Evolutionary conservation across 2,888 invertebrate species (phyloP).

Genomic region (Apamea anceps): DNA sequence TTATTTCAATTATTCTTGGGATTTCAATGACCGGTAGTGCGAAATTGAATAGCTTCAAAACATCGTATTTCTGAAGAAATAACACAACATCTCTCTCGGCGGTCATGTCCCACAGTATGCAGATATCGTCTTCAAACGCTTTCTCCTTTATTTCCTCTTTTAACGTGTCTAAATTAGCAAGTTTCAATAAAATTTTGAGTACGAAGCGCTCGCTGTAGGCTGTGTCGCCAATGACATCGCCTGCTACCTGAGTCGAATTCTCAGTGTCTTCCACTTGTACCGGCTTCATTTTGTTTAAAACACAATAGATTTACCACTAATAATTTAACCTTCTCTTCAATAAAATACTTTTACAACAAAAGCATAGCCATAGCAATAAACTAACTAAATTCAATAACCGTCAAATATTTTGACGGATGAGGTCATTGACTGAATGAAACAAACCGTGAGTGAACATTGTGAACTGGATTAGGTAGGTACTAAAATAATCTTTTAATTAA

Average conservation of each 20-base stretch:
- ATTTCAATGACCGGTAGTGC: constrained; percentile 90
- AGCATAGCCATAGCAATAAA: neutral
- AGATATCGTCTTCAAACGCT: constrained; percentile 93
- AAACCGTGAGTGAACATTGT: constrained; percentile 1
- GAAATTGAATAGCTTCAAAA: constrained; percentile 91
- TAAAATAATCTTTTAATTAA: too few species aligned
- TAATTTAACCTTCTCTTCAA: constrained; percentile 20
- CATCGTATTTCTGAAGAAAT: constrained; percentile 92
- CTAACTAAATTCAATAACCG: neutral
- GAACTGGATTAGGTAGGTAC: too few species aligned
- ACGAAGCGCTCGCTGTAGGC: constrained; percentile 95
- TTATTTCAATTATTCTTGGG: constrained; percentile 93
- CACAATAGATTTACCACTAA: constrained; percentile 5
- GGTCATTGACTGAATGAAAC: constrained; percentile 13
- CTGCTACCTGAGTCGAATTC: constrained; percentile 86
- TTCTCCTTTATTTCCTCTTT: constrained; percentile 90
- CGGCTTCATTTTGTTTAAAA: constrained; percentile 74
- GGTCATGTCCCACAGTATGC: constrained; percentile 96
- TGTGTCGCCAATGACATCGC: constrained; percentile 95
- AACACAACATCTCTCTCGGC: constrained; percentile 93
- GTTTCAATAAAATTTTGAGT: constrained; percentile 92
- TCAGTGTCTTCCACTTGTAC: constrained; percentile 68
- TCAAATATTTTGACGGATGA: constrained; percentile 27
- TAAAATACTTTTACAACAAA: constrained; percentile 22
- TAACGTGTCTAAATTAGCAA: constrained; percentile 87